Conservation (phyloP, 2,113 vertebrate genomes). For the Megaceryle maxima region DNA sequence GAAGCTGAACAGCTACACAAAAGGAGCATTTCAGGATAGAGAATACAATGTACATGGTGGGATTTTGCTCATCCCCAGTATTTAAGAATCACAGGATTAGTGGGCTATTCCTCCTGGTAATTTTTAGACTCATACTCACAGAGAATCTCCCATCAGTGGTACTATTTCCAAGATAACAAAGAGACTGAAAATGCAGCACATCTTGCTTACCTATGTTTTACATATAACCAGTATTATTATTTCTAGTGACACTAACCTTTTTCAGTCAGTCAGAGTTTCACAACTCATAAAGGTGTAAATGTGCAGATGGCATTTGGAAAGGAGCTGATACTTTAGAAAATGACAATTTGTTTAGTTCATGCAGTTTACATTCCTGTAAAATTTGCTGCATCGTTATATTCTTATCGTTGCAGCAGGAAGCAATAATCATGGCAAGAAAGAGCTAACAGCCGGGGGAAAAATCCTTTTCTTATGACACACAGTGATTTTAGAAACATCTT, state of each 20-base stretch:
- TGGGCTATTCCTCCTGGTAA: not conserved
- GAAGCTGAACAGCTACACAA: not conserved
- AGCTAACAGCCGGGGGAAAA: not conserved
- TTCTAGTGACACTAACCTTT: not conserved
- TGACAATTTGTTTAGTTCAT: not conserved
- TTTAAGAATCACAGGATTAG: not conserved
- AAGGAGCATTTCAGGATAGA: not conserved
- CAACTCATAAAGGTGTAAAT: not conserved
- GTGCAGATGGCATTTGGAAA: not conserved
- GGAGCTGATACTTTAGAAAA: not conserved
- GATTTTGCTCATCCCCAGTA: not conserved
- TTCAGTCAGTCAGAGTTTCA: not conserved
- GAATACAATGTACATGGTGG: not conserved
- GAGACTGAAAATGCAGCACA: not conserved
- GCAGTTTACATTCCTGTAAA: not conserved
- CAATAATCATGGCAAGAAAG: conserved; percentile 11
- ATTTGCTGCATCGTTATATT: not conserved
- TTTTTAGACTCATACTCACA: not conserved
- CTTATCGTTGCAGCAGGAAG: not conserved
- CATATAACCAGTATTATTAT: not conserved
- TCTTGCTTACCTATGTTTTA: not conserved
- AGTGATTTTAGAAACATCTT: not conserved
- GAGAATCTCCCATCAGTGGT: not conserved
- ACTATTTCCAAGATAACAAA: not conserved
- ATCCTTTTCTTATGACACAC: not conserved